Base-by-base conservation (phyloP, 2,113 vertebrate species). In the Poeciliopsis occidentalis region DNA sequence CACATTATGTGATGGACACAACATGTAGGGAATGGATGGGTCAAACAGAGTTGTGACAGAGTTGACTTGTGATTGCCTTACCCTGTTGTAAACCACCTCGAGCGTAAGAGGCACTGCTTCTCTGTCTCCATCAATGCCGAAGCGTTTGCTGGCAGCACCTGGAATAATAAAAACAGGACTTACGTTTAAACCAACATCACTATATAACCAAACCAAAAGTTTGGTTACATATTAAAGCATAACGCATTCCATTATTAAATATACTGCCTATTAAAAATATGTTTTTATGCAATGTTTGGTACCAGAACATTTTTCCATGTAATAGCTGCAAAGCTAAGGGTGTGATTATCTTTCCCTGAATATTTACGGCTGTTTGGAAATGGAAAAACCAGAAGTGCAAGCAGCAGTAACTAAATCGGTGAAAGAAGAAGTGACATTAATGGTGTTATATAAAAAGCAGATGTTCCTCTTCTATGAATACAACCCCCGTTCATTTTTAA, bases 71-170 rank as follows among this genome's bases (percentile, higher is more conserved):
- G 8, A 22, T 19, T 19, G 29, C 3, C 91, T 86, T 88, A 99
- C 98, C 95, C 95, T 96, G 92, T 96, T 97, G 88, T 97, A 98
- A 64, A 96, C 89, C 15, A 99, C 93, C 66, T 97, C 97, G 93
- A 99, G 94, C 91, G 92, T 96, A 64, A 99, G 93, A 39, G 98
- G 97, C 64, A 99, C 93, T 1, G 97, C 98, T 86, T 99, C 98
- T 80, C 97, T 91, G 87, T 99, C 97, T 4, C 96, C 97, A 3
- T 98, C 97, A 19, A 99, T 98, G 17, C 98, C 98, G 86, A 99
- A 96, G 26, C 97, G 92, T 82, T 98, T 99, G 89, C 96, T 96
- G 65, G 97, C 97, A 0, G 96, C 95, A 81, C 97, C 98, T 99
- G 65, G 57, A 67, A 41, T 67, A 4, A 80, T 12, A 44, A 34